Conservation (phyloP, 2,888 invertebrate species). For the Pammene fasciana region DNA sequence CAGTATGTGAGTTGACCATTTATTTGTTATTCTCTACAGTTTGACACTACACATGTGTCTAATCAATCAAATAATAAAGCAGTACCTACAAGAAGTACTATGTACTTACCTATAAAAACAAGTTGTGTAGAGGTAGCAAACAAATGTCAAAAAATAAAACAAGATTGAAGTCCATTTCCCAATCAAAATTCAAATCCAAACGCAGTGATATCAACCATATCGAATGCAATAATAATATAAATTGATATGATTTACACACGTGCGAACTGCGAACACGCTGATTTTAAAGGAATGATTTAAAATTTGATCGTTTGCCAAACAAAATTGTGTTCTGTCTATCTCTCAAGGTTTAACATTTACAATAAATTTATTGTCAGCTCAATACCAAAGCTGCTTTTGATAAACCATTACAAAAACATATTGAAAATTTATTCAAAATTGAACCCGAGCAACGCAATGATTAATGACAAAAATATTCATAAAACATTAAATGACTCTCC, state of each 20-base stretch:
- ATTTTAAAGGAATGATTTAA: not conserved
- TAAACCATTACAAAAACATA: not conserved
- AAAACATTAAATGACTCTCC: not conserved
- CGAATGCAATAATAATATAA: conserved; percentile 4
- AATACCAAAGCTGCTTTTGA: too few species aligned
- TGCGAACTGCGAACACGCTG: conserved; percentile 6
- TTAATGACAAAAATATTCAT: conserved; percentile 11
- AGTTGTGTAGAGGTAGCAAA: too few species aligned
- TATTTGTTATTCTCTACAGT: conserved; percentile 2
- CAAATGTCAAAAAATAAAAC: too few species aligned
- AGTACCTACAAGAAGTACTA: not conserved
- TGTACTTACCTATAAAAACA: too few species aligned
- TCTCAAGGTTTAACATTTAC: not conserved
- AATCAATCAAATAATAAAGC: not conserved
- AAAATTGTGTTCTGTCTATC: too few species aligned
- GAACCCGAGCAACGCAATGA: conserved; percentile 1
- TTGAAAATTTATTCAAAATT: not conserved
- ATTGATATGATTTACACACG: conserved; percentile 1
- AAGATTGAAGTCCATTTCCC: not conserved
- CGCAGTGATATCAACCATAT: too few species aligned
- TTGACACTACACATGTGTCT: not conserved
- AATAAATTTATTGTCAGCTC: not conserved
- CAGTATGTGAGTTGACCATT: conserved; percentile 12
- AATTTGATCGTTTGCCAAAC: conserved; percentile 22
- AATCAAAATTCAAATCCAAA: not conserved